A percentile compares a stretch with the other conserved stretches of the same genome.
These are phyloP conservation scores for Argya squamiceps DNA, from an alignment of 2,797 vertebrate genomes.

Conservation along the genomic window DNA sequence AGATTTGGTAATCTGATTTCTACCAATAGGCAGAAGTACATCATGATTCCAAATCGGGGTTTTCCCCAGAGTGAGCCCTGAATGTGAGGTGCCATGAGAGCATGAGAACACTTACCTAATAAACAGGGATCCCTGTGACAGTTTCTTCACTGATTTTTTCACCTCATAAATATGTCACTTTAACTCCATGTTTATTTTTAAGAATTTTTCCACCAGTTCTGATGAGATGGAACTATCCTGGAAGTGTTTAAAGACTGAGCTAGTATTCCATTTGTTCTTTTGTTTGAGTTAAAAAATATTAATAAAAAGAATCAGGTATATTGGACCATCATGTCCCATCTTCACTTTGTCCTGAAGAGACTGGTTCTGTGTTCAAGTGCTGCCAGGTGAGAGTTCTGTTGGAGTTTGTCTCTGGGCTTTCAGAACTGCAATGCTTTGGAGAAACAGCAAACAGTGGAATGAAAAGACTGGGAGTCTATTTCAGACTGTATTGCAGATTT, in stretches of 20 bases:
- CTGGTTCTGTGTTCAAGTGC: neutral
- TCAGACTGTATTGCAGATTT: neutral
- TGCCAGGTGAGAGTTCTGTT: neutral
- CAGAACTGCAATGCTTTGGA: neutral
- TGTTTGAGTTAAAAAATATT: neutral
- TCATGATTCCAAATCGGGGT: neutral
- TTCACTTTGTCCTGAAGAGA: neutral
- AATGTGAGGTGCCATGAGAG: slow-evolving; percentile 44
- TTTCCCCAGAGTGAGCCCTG: slow-evolving; percentile 13
- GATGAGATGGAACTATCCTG: slow-evolving; percentile 13
- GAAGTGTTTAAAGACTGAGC: neutral
- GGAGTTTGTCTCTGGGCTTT: neutral
- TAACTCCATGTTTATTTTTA: slow-evolving; percentile 11
- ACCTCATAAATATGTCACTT: slow-evolving; percentile 76
- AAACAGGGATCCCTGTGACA: slow-evolving; percentile 57
- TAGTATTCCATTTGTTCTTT: neutral
- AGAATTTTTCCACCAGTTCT: slow-evolving; percentile 41
- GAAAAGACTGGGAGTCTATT: neutral
- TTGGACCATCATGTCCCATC: neutral
- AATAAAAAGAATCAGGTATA: neutral
- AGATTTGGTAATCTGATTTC: slow-evolving; percentile 50
- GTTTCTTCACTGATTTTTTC: slow-evolving; percentile 52
- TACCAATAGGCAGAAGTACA: slow-evolving; percentile 24
- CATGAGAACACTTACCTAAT: slow-evolving; percentile 50
- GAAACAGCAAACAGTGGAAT: neutral